Conservation (phyloP, 1,140 invertebrate species). For the Drosophila tani region DNA sequence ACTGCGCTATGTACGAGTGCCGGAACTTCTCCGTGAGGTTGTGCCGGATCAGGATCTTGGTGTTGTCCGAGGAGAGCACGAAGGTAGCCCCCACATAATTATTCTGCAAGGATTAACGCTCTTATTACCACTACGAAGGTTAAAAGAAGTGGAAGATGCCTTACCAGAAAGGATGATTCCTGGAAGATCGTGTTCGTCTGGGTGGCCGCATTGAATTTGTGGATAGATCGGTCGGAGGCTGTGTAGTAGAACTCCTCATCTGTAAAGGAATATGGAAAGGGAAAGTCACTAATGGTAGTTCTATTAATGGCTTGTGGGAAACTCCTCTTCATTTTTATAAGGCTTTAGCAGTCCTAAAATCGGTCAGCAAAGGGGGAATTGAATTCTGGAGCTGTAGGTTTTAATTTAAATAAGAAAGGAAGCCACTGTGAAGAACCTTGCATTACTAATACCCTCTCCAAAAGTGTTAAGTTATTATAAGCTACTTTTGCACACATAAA, state of each 20-base stretch:
- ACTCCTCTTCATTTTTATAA: background rate
- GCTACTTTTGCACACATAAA: background rate
- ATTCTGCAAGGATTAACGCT: constrained; percentile 29
- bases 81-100: constrained; percentile 63
- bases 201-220: constrained; percentile 86
- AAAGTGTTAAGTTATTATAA: no score
- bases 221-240: constrained; percentile 82
- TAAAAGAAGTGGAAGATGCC: constrained; percentile 38
- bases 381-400: no score
- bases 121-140: background rate
- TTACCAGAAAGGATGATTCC: constrained; percentile 85
- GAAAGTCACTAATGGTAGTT: background rate
- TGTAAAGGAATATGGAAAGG: background rate
- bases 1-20: constrained; percentile 79
- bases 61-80: constrained; percentile 69
- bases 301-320: background rate
- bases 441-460: no score
- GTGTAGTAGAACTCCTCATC: constrained; percentile 86
- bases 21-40: constrained; percentile 71
- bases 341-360: background rate
- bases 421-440: no score
- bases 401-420: no score
- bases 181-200: constrained; percentile 77
- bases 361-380: background rate
- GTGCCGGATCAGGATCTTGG: constrained; percentile 76